Conservation (phyloP, 2,888 invertebrate species). For the Julus scanicus region DNA sequence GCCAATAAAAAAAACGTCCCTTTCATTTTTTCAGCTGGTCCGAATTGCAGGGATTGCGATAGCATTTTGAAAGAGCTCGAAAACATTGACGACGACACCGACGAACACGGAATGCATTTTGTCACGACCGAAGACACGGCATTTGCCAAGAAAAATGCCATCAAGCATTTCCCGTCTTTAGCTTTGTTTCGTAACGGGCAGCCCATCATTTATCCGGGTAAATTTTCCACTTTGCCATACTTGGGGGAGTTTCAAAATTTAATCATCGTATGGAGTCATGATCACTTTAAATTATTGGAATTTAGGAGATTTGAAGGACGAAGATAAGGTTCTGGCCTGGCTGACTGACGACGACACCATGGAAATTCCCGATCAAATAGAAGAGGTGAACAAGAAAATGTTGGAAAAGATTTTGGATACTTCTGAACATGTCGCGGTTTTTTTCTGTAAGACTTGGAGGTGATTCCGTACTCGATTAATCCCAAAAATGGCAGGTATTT, state of each 20-base stretch:
- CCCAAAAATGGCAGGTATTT: background rate
- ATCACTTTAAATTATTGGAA: background rate
- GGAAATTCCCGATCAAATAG: slow-evolving; percentile 73
- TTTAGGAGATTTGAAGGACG: slow-evolving; percentile 93
- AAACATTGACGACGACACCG: slow-evolving; percentile 91
- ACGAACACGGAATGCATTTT: slow-evolving; percentile 92
- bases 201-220: slow-evolving; percentile 77
- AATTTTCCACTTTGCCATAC: background rate
- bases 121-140: slow-evolving; percentile 88
- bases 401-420: slow-evolving; percentile 64
- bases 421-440: slow-evolving; percentile 65
- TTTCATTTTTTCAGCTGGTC: slow-evolving; percentile 61
- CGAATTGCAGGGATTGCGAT: slow-evolving; percentile 84
- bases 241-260: background rate
- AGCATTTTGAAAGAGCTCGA: slow-evolving; percentile 86
- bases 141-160: slow-evolving; percentile 82
- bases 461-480: background rate
- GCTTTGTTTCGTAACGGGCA: slow-evolving; percentile 93
- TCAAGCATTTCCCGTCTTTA: slow-evolving; percentile 85
- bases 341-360: slow-evolving; percentile 83
- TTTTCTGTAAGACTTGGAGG: slow-evolving; percentile 64
- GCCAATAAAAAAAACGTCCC: background rate
- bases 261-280: background rate
- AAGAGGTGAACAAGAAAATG: slow-evolving; percentile 65
- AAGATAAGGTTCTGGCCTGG: slow-evolving; percentile 96